Conservation (phyloP, 2,797 vertebrate species). For the Mus spretus region DNA sequence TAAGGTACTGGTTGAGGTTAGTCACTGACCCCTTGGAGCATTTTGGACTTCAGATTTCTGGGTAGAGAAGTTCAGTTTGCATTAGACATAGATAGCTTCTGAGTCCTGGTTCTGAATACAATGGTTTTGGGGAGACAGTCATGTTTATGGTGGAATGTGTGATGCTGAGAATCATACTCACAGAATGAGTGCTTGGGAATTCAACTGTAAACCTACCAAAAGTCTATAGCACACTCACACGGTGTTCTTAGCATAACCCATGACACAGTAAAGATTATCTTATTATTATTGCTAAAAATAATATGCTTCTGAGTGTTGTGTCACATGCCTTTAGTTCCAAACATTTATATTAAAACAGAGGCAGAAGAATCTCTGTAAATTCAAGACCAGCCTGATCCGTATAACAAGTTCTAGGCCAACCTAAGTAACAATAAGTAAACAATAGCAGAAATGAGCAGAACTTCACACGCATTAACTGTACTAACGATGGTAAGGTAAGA, state of each 20-base stretch:
- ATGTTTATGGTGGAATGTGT: background rate
- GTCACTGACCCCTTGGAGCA: background rate
- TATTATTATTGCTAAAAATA: constrained; percentile 41
- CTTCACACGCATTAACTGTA: constrained; percentile 31
- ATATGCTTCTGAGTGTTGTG: background rate
- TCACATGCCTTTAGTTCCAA: background rate
- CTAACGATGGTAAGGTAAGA: background rate
- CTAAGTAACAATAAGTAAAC: background rate
- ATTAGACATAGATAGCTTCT: constrained; percentile 14
- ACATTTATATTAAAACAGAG: background rate
- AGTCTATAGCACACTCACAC: background rate
- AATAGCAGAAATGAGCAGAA: background rate
- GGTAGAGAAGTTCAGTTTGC: background rate
- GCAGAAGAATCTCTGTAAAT: background rate
- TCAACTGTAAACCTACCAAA: constrained; percentile 7
- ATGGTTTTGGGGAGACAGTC: background rate
- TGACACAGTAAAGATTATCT: background rate
- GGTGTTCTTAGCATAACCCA: background rate
- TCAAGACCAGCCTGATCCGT: background rate
- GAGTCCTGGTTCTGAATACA: background rate
- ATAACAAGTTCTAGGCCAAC: background rate
- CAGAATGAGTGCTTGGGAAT: background rate
- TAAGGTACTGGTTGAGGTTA: background rate
- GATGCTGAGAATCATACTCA: background rate
- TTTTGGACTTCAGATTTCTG: background rate